phyloP scores from a whole-genome alignment of 2,113 vertebrate genomes.

The Zosterops japonicus region DNA sequence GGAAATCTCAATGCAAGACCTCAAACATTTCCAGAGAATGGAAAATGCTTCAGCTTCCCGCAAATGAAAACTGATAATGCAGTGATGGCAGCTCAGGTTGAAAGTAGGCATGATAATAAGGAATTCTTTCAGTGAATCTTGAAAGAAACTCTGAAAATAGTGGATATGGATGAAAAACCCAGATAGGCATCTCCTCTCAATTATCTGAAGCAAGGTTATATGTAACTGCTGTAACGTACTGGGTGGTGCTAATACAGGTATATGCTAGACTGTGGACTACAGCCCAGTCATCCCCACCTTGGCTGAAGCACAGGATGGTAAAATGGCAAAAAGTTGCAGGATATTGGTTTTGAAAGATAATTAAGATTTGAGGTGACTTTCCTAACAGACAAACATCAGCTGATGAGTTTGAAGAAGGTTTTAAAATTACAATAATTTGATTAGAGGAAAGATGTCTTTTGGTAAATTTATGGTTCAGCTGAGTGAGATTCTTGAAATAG shows the following conservation, averaged over 20 bases:
- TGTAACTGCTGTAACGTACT: neutral
- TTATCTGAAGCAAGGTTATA: neutral
- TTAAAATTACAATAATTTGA: neutral
- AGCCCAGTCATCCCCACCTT: neutral
- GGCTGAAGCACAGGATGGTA: neutral
- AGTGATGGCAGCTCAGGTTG: neutral
- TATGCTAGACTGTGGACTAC: neutral
- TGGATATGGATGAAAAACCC: neutral
- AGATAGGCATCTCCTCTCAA: neutral
- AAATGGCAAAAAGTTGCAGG: neutral
- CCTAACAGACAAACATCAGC: neutral
- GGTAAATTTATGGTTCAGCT: neutral
- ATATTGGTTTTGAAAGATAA: neutral
- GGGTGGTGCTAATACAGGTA: neutral
- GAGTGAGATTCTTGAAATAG: neutral
- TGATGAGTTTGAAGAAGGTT: neutral
- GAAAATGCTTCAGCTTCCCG: neutral
- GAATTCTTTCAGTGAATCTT: neutral
- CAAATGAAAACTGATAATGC: neutral
- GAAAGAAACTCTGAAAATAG: neutral
- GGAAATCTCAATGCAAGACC: neutral
- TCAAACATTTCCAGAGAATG: neutral
- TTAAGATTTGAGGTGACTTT: neutral
- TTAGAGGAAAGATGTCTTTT: neutral
- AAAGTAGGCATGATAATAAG: neutral